phyloP scores from a whole-genome alignment of 2,113 vertebrate genomes.

The Clarias macrocephalus region DNA sequence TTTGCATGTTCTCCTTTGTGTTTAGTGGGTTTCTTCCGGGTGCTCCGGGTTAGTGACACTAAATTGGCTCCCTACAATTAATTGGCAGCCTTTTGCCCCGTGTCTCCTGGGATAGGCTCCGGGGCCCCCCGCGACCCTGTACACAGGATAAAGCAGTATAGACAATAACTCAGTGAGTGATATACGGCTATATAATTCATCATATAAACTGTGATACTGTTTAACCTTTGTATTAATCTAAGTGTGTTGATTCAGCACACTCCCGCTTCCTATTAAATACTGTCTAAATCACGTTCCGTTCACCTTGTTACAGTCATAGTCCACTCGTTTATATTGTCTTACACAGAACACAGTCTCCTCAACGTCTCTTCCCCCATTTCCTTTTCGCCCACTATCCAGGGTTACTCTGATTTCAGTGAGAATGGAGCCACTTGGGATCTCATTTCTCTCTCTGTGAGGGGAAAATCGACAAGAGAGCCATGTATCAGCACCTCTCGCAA shows the following conservation, averaged over 20 bases:
- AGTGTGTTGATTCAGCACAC: not conserved
- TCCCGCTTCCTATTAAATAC: not conserved
- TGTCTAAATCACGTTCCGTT: not conserved
- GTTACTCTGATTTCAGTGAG: constrained; percentile 6
- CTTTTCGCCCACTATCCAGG: not conserved
- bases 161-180: too few relatives aligned
- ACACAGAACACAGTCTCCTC: not conserved
- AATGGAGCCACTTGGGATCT: constrained; percentile 7
- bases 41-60: too few relatives aligned
- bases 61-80: too few relatives aligned
- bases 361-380: not conserved
- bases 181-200: not conserved
- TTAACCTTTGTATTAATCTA: not conserved
- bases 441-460: not conserved
- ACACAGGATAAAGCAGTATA: too few relatives aligned
- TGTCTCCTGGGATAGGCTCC: too few relatives aligned
- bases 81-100: too few relatives aligned
- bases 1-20: too few relatives aligned
- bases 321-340: not conserved
- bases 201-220: not conserved
- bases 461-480: not conserved
- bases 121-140: too few relatives aligned
- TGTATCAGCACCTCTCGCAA: not conserved
- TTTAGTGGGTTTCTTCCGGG: too few relatives aligned
- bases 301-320: not conserved